Percentiles rank a stretch among this genome's conserved stretches.
Conservation (phyloP, 64 coral and sea anemone genomes). For the Dendrophyllia cribrosa region DNA sequence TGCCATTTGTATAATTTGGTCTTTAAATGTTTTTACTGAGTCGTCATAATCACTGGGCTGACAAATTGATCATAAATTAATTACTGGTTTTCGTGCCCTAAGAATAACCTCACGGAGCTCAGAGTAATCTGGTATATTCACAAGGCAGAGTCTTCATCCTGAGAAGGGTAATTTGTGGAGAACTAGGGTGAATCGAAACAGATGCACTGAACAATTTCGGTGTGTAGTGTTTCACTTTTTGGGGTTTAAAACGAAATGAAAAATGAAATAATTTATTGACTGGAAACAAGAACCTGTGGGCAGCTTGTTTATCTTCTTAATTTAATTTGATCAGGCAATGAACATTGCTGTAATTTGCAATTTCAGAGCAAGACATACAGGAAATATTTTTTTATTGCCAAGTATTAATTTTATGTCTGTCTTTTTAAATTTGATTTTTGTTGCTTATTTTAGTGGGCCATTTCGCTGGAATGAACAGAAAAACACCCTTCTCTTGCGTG, state of each 20-base stretch:
- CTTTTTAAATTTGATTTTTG: constrained; percentile 1
- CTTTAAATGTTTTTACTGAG: background rate
- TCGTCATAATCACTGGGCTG: too few species aligned
- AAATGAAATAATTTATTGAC: constrained; percentile 20
- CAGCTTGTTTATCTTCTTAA: constrained; percentile 11
- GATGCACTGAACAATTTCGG: background rate
- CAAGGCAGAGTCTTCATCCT: background rate
- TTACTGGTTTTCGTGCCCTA: background rate
- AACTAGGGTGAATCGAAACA: background rate
- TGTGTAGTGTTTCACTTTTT: background rate
- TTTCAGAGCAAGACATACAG: background rate
- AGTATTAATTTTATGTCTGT: constrained; percentile 33
- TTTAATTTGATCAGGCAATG: background rate
- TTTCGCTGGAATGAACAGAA: constrained; percentile 83
- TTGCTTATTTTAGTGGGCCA: constrained; percentile 72
- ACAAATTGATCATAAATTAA: background rate
- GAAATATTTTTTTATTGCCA: constrained; percentile 1
- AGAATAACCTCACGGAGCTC: background rate
- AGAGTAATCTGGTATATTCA: background rate
- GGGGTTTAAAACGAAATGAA: background rate
- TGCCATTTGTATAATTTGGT: background rate
- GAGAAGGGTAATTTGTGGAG: constrained; percentile 20
- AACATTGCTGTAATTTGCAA: background rate
- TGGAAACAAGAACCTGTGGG: background rate
- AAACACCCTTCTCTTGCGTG: constrained; percentile 62